Base-by-base conservation (phyloP, 2,888 invertebrate species). In the Eupithecia tripunctaria region DNA sequence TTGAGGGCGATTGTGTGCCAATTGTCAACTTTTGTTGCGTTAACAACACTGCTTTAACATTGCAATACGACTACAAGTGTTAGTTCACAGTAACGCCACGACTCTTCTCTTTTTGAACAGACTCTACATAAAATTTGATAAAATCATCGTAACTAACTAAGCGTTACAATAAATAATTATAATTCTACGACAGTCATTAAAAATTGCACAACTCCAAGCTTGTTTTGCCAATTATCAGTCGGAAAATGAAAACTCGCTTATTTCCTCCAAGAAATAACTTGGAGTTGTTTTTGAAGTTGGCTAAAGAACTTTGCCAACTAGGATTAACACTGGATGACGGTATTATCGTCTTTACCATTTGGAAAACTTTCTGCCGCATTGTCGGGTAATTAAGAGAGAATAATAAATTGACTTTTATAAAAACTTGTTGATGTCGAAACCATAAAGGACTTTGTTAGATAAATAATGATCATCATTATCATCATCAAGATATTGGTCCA, bases 151-250 rank as follows among this genome's bases (percentile, higher is more conserved):
- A 41, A 15, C 18, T 36, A 43, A 0, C 47, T 47, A 47, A 47
- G 18, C 21, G 21, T 51, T 21, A 51, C 47, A 47, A 47, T 51
- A 10, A 21, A 51, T 21, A 51, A 8, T 47, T 47, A 47, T 10
- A 21, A 8, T 47, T 10, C 7, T 51, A 51, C 21, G n/a, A 47
- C n/a, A 47, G 8, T 51, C 21, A 47, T 47, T 47, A 47, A 47
- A n/a, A 47, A 47, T 21, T 51, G 12, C 47, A 51, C n/a, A n/a
- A 51, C 3, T 32, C 43, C 18, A n/a, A 51, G 51, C 21, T 21
- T 56, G 56, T 63, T 63, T 32, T 63, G 62, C n/a, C 21, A 63
- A 63, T 36, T 63, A 32, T 63, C 32, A 63, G 36, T 36, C 36
- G 8, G 29, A 36, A 62, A 62, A 29, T 32, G 62, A 36, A 63